A percentile compares a stretch with the other conserved stretches of the same genome.
Evolutionary conservation across 2,113 vertebrate genomes (phyloP).

Genomic region (Zapus hudsonius): DNA sequence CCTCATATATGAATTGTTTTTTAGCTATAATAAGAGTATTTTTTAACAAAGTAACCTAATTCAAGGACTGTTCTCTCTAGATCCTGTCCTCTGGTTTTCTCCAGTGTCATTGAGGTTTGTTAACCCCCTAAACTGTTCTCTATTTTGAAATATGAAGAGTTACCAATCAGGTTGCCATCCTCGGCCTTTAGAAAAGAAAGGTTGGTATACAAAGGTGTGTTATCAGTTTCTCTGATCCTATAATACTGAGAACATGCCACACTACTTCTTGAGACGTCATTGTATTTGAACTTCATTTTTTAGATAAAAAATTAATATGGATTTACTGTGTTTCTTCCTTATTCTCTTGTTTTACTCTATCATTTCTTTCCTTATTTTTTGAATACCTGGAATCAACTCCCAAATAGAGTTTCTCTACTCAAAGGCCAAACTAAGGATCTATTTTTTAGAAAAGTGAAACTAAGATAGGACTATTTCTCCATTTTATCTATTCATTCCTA

Average conservation of each 20-base stretch:
- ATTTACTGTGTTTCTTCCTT: not conserved
- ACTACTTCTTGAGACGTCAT: not conserved
- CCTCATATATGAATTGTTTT: not conserved
- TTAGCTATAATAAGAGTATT: not conserved
- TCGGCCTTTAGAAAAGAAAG: not conserved
- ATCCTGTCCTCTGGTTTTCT: not conserved
- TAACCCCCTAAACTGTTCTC: not conserved
- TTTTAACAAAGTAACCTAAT: not conserved
- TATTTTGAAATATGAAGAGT: not conserved
- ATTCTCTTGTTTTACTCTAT: not conserved
- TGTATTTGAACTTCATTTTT: not conserved
- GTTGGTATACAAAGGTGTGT: accelerated
- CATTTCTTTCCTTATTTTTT: not conserved
- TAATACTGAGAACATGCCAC: not conserved
- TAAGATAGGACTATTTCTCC: not conserved
- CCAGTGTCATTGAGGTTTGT: not conserved
- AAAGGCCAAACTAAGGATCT: not conserved
- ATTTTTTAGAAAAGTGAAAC: not conserved
- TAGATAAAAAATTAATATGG: not conserved
- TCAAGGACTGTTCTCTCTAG: not conserved
- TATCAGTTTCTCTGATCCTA: not conserved
- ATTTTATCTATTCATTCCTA: not conserved
- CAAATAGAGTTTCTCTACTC: not conserved
- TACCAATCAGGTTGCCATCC: not conserved
- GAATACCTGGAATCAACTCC: not conserved